Evolutionary conservation across 2,797 vertebrate species (phyloP).

Genomic region (Acestrorhynchus altus): DNA sequence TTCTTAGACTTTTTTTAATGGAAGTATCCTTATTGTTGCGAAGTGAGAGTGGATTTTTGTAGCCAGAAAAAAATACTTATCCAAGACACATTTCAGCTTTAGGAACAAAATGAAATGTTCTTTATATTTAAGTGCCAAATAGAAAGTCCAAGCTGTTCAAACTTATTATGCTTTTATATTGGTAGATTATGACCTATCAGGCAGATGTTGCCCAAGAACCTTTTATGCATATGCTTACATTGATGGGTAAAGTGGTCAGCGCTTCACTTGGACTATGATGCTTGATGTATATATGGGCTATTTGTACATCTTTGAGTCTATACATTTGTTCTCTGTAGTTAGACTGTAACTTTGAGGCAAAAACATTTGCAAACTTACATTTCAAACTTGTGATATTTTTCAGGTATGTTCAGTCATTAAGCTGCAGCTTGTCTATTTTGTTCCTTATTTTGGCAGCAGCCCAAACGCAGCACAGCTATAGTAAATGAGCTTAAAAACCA

Average conservation of each 20-base stretch:
- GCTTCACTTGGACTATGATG: background rate
- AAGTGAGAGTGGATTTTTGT: background rate
- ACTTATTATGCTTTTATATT: background rate
- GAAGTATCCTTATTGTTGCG: background rate
- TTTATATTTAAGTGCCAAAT: constrained; percentile 9
- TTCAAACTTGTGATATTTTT: too few relatives aligned
- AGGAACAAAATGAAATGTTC: background rate
- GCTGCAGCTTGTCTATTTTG: too few relatives aligned
- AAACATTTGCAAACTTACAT: too few relatives aligned
- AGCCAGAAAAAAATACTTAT: background rate
- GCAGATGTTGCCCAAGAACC: background rate
- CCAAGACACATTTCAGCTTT: background rate
- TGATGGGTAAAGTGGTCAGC: background rate
- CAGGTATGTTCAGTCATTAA: too few relatives aligned
- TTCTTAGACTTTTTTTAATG: background rate
- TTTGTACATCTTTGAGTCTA: too few relatives aligned
- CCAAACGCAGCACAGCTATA: background rate
- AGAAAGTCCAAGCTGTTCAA: background rate
- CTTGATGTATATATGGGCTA: background rate
- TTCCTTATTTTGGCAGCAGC: too few relatives aligned
- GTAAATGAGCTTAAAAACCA: background rate
- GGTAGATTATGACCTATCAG: background rate
- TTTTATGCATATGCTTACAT: background rate
- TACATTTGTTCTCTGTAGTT: too few relatives aligned
- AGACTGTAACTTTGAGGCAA: too few relatives aligned